Evolutionary conservation across 1,140 invertebrate species (phyloP).

Genomic region (Calephelis nemesis): DNA sequence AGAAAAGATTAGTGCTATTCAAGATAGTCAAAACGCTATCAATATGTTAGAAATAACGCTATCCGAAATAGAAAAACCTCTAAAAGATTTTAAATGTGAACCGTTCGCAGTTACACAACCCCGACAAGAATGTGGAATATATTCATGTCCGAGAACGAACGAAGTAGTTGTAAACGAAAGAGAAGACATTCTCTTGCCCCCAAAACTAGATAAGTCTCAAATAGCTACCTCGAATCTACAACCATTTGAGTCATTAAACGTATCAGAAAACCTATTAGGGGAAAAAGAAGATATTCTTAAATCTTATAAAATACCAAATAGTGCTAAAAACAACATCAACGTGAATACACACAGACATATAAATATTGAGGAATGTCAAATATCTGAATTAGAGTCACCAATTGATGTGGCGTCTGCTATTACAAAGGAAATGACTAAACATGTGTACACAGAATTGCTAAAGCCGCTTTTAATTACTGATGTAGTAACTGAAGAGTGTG

Average conservation of each 20-base stretch:
- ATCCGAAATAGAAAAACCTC: constrained; percentile 41
- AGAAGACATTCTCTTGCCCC: constrained; percentile 34
- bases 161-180: constrained; percentile 51
- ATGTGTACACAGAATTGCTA: constrained; percentile 39
- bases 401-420: constrained; percentile 21
- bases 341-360: constrained; percentile 46
- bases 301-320: constrained; percentile 29
- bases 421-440: constrained; percentile 34
- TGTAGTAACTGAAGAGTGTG: constrained; percentile 40
- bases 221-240: constrained; percentile 37
- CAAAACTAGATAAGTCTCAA: constrained; percentile 34
- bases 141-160: constrained; percentile 38
- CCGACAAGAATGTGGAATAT: constrained; percentile 31
- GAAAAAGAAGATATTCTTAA: constrained; percentile 50
- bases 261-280: constrained; percentile 42
- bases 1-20: constrained; percentile 30
- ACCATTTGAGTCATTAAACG: constrained; percentile 37
- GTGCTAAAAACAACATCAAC: constrained; percentile 31
- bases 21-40: constrained; percentile 49
- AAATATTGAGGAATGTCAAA: constrained; percentile 43
- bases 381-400: constrained; percentile 41
- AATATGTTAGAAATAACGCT: constrained; percentile 50
- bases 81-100: constrained; percentile 30
- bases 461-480: constrained; percentile 44
- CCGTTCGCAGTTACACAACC: constrained; percentile 34